A percentile compares a stretch with the other conserved stretches of the same genome.
Conservation (phyloP, 2,888 invertebrate species). For the Lycia hirtaria region DNA sequence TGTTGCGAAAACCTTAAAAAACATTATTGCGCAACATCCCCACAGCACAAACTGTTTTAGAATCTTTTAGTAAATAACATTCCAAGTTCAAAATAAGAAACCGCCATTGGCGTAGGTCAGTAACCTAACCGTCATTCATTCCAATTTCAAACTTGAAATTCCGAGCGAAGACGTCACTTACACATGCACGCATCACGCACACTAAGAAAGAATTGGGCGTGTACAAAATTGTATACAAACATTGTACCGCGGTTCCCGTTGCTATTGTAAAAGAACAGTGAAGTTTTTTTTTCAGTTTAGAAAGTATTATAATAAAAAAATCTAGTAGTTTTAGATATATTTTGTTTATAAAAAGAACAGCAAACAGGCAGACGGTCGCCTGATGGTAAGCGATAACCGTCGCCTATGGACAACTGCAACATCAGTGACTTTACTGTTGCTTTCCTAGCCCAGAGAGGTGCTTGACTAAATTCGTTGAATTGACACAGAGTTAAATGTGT, state of each 20-base stretch:
- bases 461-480: not conserved
- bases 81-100: slow-evolving; percentile 39
- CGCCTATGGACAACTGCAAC: too few species aligned
- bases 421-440: too few species aligned
- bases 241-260: not conserved
- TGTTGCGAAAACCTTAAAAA: too few species aligned
- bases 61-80: slow-evolving; percentile 25
- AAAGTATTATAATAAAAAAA: not conserved
- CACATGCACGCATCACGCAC: slow-evolving; percentile 63
- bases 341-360: too few species aligned
- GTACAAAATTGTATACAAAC: slow-evolving; percentile 28
- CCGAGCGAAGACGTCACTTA: slow-evolving; percentile 78
- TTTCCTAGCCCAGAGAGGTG: too few species aligned
- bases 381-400: too few species aligned
- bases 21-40: too few species aligned
- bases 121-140: slow-evolving; percentile 83
- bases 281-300: not conserved
- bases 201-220: slow-evolving; percentile 62
- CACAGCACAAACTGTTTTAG: too few species aligned
- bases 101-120: slow-evolving; percentile 72
- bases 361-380: too few species aligned
- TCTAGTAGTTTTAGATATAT: not conserved
- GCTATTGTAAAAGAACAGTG: not conserved
- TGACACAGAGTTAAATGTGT: not conserved
- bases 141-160: slow-evolving; percentile 83